These are phyloP conservation scores for Mactra quadrangularis DNA, from an alignment of 1,140 invertebrate genomes.

Conservation along the genomic window DNA sequence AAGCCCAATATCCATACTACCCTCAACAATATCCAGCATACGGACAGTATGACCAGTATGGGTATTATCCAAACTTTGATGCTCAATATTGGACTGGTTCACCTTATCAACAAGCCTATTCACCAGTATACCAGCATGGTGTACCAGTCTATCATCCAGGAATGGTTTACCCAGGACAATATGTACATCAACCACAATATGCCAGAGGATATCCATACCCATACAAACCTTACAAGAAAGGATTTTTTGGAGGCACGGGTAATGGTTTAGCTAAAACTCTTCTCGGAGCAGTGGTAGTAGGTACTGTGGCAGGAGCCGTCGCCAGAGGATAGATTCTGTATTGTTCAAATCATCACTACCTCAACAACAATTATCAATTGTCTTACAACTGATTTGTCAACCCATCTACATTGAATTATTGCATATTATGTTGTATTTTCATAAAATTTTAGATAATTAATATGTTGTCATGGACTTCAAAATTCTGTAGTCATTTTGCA, in stretches of 20 bases:
- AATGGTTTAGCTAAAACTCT: constrained; percentile 20
- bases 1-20: background rate
- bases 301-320: constrained; percentile 25
- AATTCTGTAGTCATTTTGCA: no score
- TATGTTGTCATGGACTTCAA: no score
- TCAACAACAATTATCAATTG: no score
- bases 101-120: background rate
- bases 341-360: no score
- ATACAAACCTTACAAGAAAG: background rate
- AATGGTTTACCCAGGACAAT: background rate
- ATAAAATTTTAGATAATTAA: no score
- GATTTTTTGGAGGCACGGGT: background rate
- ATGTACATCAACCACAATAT: constrained; percentile 1
- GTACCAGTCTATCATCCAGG: constrained; percentile 1
- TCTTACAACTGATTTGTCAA: no score
- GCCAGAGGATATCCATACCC: constrained; percentile 14
- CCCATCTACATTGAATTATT: no score
- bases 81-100: constrained; percentile 40
- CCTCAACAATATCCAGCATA: constrained; percentile 12
- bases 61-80: constrained; percentile 15
- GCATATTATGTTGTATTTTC: no score
- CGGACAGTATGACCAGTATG: constrained; percentile 6
- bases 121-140: background rate
- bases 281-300: constrained; percentile 32
- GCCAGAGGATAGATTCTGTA: background rate